Conservation (phyloP, 1,140 invertebrate genomes). For the Caenorhabditis remanei region DNA sequence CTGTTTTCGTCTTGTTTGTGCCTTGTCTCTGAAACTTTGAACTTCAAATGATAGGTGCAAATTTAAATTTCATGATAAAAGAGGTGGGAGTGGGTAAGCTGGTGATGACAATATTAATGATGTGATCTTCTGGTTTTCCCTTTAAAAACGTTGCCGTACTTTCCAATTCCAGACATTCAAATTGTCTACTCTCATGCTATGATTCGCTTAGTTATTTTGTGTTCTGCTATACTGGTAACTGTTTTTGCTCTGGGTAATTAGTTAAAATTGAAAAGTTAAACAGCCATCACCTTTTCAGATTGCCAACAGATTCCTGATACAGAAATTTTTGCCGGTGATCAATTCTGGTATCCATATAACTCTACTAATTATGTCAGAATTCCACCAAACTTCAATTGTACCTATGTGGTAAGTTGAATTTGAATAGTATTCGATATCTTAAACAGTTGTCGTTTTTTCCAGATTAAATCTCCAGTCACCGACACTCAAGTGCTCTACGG, state of each 20-base stretch:
- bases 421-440: background rate
- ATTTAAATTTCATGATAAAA: too few relatives aligned
- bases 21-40: too few relatives aligned
- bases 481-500: background rate
- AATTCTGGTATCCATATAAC: conserved; percentile 1
- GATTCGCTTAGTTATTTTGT: too few relatives aligned
- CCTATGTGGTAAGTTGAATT: background rate
- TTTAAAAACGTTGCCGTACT: too few relatives aligned
- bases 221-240: background rate
- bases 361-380: background rate
- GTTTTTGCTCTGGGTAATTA: background rate
- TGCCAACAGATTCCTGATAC: background rate
- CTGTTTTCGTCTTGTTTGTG: too few relatives aligned
- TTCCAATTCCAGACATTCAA: too few relatives aligned
- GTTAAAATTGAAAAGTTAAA: background rate
- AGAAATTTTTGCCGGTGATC: background rate
- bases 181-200: too few relatives aligned
- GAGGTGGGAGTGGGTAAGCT: too few relatives aligned
- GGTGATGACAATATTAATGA: too few relatives aligned
- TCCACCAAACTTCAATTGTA: conserved; percentile 20
- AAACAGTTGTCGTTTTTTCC: background rate
- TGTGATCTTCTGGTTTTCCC: too few relatives aligned
- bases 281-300: background rate
- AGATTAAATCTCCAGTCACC: background rate
- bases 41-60: too few relatives aligned